A percentile compares a stretch with the other conserved stretches of the same genome.
Evolutionary conservation across 2,888 invertebrate genomes (phyloP).

Genomic region (Cistogaster globosa): DNA sequence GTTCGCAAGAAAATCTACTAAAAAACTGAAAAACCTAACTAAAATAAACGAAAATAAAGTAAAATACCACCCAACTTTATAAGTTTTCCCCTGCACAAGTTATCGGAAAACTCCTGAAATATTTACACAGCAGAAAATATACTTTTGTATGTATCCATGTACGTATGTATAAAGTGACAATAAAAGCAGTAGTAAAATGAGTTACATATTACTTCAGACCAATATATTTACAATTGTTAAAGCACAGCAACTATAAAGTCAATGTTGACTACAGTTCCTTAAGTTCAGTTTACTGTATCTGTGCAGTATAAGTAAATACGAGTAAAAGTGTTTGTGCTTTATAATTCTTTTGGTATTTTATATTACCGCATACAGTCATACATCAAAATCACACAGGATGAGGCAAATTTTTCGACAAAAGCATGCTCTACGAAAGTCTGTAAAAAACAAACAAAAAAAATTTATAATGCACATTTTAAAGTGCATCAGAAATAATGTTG

Average conservation of each 20-base stretch:
- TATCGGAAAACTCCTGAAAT: slow-evolving; percentile 59
- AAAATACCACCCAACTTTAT: slow-evolving; percentile 75
- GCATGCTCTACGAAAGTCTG: slow-evolving; percentile 3
- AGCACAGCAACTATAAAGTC: slow-evolving; percentile 27
- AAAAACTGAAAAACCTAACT: not conserved
- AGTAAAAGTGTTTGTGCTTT: slow-evolving; percentile 34
- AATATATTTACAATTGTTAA: slow-evolving; percentile 10
- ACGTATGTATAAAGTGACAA: not conserved
- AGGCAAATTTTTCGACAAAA: slow-evolving; percentile 35
- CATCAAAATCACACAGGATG: slow-evolving; percentile 72
- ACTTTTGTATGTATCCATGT: no score
- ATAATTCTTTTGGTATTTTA: slow-evolving; percentile 66
- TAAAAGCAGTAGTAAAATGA: slow-evolving; percentile 44
- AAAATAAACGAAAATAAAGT: slow-evolving; percentile 59
- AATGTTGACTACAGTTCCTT: slow-evolving; percentile 25
- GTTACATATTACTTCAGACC: slow-evolving; percentile 12
- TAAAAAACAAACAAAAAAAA: slow-evolving; percentile 29
- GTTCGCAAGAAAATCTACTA: slow-evolving; percentile 15
- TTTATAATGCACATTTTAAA: slow-evolving; percentile 67
- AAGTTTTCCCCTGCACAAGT: slow-evolving; percentile 32
- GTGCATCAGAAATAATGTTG: slow-evolving; percentile 50
- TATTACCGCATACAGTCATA: slow-evolving; percentile 67
- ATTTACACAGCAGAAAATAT: slow-evolving; percentile 18
- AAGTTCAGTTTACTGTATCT: slow-evolving; percentile 9
- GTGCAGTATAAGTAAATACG: slow-evolving; percentile 5